Conservation (phyloP, 2,888 invertebrate species). For the Caenorhabditis sinica region DNA sequence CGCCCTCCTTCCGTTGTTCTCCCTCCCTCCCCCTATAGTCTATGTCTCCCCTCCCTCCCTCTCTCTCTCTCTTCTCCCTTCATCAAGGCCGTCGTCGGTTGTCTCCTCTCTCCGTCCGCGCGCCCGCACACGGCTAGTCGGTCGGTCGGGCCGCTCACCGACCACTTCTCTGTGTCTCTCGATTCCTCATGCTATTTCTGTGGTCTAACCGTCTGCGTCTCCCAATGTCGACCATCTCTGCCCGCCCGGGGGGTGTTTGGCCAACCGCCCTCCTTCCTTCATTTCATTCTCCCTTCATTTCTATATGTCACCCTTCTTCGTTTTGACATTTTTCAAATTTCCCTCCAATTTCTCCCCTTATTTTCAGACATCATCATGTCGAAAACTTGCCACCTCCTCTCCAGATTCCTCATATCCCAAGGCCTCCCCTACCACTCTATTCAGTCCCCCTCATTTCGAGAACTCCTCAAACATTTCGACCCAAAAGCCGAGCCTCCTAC, state of each 20-base stretch:
- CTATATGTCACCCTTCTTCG: no score
- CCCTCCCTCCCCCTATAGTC: background rate
- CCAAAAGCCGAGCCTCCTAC: conserved; percentile 9
- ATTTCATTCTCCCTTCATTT: no score
- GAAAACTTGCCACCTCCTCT: conserved; percentile 20
- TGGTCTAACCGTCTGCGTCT: no score
- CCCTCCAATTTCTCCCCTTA: background rate
- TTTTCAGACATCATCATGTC: background rate
- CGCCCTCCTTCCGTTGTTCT: background rate
- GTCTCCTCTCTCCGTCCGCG: no score
- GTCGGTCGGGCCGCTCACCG: no score
- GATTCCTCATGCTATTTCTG: no score
- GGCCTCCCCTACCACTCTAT: conserved; percentile 31
- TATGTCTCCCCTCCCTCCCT: background rate
- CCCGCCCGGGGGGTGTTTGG: no score
- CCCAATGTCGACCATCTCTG: no score
- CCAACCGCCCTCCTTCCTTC: no score
- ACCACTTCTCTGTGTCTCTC: no score
- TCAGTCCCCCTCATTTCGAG: background rate
- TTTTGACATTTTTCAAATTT: background rate
- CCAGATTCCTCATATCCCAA: conserved; percentile 1
- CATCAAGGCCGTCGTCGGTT: no score
- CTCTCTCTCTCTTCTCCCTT: background rate
- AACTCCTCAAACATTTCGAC: conserved; percentile 22
- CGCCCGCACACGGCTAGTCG: no score